Conservation (phyloP, 2,888 invertebrate genomes). For the Amiota mariae region DNA sequence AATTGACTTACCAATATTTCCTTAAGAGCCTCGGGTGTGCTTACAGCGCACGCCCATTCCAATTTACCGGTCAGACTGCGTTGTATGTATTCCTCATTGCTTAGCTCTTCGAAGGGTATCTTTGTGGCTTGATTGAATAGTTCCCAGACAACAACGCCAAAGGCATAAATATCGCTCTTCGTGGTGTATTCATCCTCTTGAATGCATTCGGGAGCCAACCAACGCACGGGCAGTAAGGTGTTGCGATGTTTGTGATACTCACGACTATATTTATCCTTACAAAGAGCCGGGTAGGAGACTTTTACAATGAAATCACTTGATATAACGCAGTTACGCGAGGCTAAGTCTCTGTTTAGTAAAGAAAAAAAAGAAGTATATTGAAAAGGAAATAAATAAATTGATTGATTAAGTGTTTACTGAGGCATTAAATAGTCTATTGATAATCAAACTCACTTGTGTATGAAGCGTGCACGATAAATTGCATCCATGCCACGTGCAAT, state of each 20-base stretch:
- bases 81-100: constrained; percentile 71
- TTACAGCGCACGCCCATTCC: constrained; percentile 80
- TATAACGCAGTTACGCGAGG: constrained; percentile 92
- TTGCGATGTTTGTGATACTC: constrained; percentile 92
- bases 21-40: constrained; percentile 78
- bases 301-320: constrained; percentile 86
- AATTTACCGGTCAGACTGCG: constrained; percentile 75
- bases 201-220: constrained; percentile 92
- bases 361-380: no score
- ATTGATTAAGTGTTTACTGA: constrained; percentile 3
- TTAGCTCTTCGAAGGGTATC: constrained; percentile 78
- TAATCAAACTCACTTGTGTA: constrained; percentile 80
- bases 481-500: constrained; percentile 88
- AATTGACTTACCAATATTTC: constrained; percentile 75
- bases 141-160: constrained; percentile 92
- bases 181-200: constrained; percentile 92
- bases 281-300: constrained; percentile 85
- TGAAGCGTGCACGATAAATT: constrained; percentile 82
- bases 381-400: constrained; percentile 21
- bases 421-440: not conserved
- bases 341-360: constrained; percentile 81
- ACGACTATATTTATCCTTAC: constrained; percentile 88
- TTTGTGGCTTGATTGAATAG: constrained; percentile 86
- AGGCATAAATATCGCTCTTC: constrained; percentile 95
- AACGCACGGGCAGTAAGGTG: constrained; percentile 88